Evolutionary conservation across 2,888 invertebrate genomes (phyloP), one percentile per base, ranked within the genome.

Genomic region (Drosophila recens): DNA sequence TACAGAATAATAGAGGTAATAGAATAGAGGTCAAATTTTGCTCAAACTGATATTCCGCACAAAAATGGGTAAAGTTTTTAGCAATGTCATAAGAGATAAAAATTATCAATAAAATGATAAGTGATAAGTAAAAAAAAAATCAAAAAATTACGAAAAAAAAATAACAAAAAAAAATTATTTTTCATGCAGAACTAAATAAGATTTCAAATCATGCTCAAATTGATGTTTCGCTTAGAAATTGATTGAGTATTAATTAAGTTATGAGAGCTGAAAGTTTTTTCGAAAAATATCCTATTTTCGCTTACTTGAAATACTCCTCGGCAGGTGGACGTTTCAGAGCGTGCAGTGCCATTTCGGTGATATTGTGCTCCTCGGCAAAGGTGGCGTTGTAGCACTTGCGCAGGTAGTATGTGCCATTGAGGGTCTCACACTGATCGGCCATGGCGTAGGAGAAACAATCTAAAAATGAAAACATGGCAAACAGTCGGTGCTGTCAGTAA

Each of bases 281-380:
- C 20, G 43, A 40, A 3, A 40, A 40, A 40, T n/a, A 10, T 4
- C 10, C 0, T 11, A 27, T 38, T 36, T 5, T 8, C 13, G 84
- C 94, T 93, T 90, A 96, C 96, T 94, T 95, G 89, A 96, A 96
- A 90, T 95, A 96, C 91, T 96, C 96, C 90, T 96, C 96, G 43
- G 96, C 95, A 2, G 96, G 96, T 45, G 95, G 95, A 67, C 94
- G 94, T 61, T 94, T 93, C 10, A 95, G 90, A 5, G 94, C 94
- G 56, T 93, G 93, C 34, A 94, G 93, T 5, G 95, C 94, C 77
- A 94, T 79, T 36, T 93, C 93, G 1, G 93, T 93, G 59, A 95
- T 94, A 75, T 95, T 94, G 81, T 94, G 92, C 20, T 93, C 92
- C 20, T 92, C 87, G 20, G 94, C 93, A 80, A 94, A 94, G 30